phyloP scores from a whole-genome alignment of 2,113 vertebrate species.

The Lucifuga dentata region DNA sequence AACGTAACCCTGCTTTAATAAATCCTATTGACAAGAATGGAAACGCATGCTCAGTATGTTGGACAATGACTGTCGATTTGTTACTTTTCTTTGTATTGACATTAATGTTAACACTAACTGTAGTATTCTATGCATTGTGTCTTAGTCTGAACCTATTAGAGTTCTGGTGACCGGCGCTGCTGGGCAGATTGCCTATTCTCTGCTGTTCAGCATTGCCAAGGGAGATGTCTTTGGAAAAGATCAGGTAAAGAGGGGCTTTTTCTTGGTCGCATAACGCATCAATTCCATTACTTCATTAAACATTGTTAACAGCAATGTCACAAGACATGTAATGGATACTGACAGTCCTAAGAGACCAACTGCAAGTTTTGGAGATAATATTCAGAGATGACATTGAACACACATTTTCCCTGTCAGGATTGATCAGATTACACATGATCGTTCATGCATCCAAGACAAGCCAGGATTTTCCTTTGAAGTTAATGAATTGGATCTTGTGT shows the following conservation, averaged over 20 bases:
- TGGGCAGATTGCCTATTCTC: constrained; percentile 96
- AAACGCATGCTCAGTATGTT: neutral
- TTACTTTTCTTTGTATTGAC: neutral
- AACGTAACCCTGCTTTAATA: constrained; percentile 27
- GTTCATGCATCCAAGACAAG: neutral
- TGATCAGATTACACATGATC: constrained; percentile 29
- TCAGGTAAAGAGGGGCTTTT: constrained; percentile 85
- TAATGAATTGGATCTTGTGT: constrained; percentile 32
- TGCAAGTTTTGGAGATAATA: constrained; percentile 16
- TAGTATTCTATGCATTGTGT: constrained; percentile 41
- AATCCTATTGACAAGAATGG: constrained; percentile 45
- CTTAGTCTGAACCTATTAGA: constrained; percentile 89
- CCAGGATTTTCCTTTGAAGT: constrained; percentile 54
- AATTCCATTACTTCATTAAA: constrained; percentile 34
- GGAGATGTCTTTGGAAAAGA: constrained; percentile 98
- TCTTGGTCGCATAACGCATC: constrained; percentile 5
- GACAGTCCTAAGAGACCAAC: neutral
- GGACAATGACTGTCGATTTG: constrained; percentile 9
- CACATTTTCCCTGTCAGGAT: neutral
- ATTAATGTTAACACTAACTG: constrained; percentile 22
- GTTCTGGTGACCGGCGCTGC: constrained; percentile 97
- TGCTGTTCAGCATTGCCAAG: constrained; percentile 95
- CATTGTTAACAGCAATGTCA: neutral
- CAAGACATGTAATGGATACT: neutral
- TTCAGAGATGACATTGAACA: constrained; percentile 2